Evolutionary conservation across 1,140 invertebrate species (phyloP), one percentile per base, ranked within the genome.

Genomic region (Euwallacea similis): DNA sequence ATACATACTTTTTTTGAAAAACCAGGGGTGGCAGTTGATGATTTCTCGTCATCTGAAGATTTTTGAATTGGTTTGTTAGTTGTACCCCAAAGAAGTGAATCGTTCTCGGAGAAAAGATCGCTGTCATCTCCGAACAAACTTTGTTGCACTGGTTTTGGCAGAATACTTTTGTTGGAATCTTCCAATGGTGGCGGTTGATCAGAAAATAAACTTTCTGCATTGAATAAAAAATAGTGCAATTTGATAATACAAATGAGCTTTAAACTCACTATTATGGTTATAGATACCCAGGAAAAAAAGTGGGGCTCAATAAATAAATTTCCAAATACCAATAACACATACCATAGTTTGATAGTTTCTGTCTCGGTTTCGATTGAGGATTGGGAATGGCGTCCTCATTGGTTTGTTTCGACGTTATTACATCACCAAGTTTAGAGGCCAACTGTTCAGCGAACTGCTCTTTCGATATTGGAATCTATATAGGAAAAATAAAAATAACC

Each of bases 391-490:
- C 4, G 21, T 33, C 21, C 21, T 33, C 21, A 42, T 50, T 16
- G 53, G 42, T 54, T 33, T 68, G 7, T 21, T 71, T 69, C 33
- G 11, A 41, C 71, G 10, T 80, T 72, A 83, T 61, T 55, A 84
- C 84, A 61, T 80, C 85, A 8, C 84, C 86, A 4, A 89, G 78
- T 75, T 87, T 84, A 50, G 86, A 84, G 2, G 87, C 86, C 56
- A 89, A 78, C 75, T 88, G 86, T 61, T 87, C 86, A 0, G 87
- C 87, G 76, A 88, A 86, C 73, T 82, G 85, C 47, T 62, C 68
- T 63, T 55, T 74, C 7, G 73, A 70, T 46, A 73, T 67, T 8
- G 78, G 72, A 9, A 71, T 43, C 74, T 79, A 46, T 44, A 71
- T 33, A 33, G 21, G 21, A 33, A 33, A 33, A 33, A 33, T 33